phyloP scores from a whole-genome alignment of 2,797 vertebrate species.

The Rhinatrema bivittatum region DNA sequence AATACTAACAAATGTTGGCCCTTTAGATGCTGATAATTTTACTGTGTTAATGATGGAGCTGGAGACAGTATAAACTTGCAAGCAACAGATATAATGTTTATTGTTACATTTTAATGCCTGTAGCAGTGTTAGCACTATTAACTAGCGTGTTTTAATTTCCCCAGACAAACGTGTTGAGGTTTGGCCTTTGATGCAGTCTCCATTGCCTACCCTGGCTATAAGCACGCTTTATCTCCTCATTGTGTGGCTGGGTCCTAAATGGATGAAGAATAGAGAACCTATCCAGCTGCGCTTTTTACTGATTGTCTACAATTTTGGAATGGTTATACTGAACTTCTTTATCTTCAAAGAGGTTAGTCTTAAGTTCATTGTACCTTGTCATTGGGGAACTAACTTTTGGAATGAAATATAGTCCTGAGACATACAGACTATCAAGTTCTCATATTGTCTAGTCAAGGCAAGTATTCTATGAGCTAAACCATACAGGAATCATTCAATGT shows the following conservation, averaged over 20 bases:
- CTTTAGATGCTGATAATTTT: too few species aligned
- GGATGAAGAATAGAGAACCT: conserved; percentile 90
- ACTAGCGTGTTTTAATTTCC: conserved; percentile 23
- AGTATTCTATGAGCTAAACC: too few species aligned
- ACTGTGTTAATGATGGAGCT: too few species aligned
- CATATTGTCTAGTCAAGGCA: too few species aligned
- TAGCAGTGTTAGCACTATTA: too few species aligned
- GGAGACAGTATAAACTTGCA: background rate
- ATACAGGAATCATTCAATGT: too few species aligned
- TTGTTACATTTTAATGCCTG: too few species aligned
- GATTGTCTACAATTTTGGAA: conserved; percentile 94
- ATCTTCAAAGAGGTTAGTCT: conserved; percentile 92
- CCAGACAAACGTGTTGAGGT: conserved; percentile 93
- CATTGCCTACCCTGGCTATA: conserved; percentile 86
- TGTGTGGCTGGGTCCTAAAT: conserved; percentile 95
- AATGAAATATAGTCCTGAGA: too few species aligned
- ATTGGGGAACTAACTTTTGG: too few species aligned
- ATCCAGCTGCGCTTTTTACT: conserved; percentile 90
- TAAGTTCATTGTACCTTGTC: too few species aligned
- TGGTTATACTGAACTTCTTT: conserved; percentile 97
- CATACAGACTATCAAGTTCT: too few species aligned
- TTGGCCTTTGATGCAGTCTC: conserved; percentile 94
- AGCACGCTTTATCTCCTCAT: conserved; percentile 90
- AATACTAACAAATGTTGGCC: too few species aligned
- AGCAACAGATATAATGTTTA: background rate